Conservation (phyloP, 2,888 invertebrate genomes). For the Drosophila silvestris region DNA sequence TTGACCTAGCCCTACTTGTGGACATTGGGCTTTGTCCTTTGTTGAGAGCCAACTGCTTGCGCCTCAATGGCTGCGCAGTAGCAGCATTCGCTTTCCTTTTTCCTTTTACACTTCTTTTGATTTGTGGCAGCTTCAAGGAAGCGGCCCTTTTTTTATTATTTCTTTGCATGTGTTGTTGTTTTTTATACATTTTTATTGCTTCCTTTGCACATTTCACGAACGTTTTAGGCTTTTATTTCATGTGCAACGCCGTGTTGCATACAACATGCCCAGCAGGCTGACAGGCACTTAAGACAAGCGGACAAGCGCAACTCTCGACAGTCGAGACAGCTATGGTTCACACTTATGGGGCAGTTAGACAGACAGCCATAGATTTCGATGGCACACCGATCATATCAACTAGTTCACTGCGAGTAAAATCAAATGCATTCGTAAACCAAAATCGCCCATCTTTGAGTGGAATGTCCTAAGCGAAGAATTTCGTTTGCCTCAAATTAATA, state of each 20-base stretch:
- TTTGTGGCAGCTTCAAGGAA: slow-evolving; percentile 35
- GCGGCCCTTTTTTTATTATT: slow-evolving; percentile 3
- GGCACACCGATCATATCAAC: not conserved
- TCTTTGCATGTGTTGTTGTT: not conserved
- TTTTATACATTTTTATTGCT: slow-evolving; percentile 34
- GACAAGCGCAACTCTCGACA: slow-evolving; percentile 24
- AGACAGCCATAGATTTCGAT: slow-evolving; percentile 5
- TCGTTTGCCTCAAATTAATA: not conserved
- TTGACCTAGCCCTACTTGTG: slow-evolving; percentile 80
- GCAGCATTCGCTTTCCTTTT: slow-evolving; percentile 23
- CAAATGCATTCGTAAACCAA: not conserved
- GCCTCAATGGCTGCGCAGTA: slow-evolving; percentile 36
- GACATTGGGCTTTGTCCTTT: slow-evolving; percentile 43
- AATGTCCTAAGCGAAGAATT: not conserved
- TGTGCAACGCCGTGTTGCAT: slow-evolving; percentile 41
- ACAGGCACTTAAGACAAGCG: slow-evolving; percentile 31
- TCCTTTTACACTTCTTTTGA: slow-evolving; percentile 39
- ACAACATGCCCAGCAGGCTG: slow-evolving; percentile 35
- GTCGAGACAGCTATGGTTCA: slow-evolving; percentile 46
- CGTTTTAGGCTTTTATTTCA: slow-evolving; percentile 18
- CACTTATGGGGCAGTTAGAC: slow-evolving; percentile 25
- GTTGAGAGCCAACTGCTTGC: slow-evolving; percentile 44
- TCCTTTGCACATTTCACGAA: slow-evolving; percentile 33
- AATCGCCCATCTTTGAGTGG: not conserved
- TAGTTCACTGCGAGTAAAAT: not conserved